These are phyloP conservation scores for Nomada ferruginata DNA, from an alignment of 2,888 invertebrate genomes.

Conservation along the genomic window DNA sequence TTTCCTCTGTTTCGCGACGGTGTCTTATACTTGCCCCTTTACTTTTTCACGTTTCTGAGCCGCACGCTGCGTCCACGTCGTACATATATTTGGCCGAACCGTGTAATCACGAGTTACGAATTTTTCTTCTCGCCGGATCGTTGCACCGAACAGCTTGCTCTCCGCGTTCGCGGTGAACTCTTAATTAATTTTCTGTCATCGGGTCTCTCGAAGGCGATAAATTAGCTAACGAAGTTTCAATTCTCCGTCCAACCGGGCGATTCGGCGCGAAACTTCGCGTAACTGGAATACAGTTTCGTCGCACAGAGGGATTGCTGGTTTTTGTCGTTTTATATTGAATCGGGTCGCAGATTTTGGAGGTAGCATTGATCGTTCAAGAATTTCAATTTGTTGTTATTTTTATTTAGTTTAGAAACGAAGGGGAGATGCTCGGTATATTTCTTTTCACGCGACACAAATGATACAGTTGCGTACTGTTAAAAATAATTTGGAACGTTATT, in stretches of 20 bases:
- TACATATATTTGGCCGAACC: neutral
- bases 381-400: too few species aligned
- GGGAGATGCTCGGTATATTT: too few species aligned
- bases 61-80: neutral
- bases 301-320: slow-evolving; percentile 31
- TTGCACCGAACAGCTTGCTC: slow-evolving; percentile 19
- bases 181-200: slow-evolving; percentile 62
- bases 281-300: slow-evolving; percentile 41
- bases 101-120: slow-evolving; percentile 26
- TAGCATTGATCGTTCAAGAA: neutral
- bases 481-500: too few species aligned
- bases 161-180: slow-evolving; percentile 17
- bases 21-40: slow-evolving; percentile 13
- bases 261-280: slow-evolving; percentile 42
- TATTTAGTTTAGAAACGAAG: too few species aligned
- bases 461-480: too few species aligned
- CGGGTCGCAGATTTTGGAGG: neutral
- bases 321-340: slow-evolving; percentile 14
- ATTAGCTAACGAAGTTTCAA: slow-evolving; percentile 60
- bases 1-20: neutral
- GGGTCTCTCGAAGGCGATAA: slow-evolving; percentile 50
- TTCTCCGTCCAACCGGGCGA: slow-evolving; percentile 41
- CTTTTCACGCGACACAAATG: too few species aligned
- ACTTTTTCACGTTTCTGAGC: slow-evolving; percentile 9
- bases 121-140: slow-evolving; percentile 36